Base-by-base conservation (phyloP, 2,888 invertebrate genomes). In the Drosophila melanosoma region DNA sequence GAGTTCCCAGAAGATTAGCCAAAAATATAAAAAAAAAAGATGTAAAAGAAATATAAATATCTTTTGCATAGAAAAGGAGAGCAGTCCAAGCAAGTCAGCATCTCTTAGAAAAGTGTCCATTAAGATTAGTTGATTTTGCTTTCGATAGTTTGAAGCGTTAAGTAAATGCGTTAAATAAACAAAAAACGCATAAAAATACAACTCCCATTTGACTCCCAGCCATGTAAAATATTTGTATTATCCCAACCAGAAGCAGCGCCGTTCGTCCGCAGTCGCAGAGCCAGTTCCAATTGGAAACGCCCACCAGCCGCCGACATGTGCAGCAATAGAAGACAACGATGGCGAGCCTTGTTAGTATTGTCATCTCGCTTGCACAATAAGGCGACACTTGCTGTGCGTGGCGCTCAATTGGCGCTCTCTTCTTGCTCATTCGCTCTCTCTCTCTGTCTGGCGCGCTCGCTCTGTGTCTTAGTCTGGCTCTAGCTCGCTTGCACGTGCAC, bases 101-200 rank as follows among this genome's bases (percentile, higher is more conserved):
- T 88, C 83, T 75, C 75, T 71, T 73, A 51, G 67, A 76, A 88
- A 76, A 80, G 77, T 83, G 79, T 86, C 89, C 89, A 88, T 90
- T 85, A 86, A 86, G 89, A 86, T 87, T 90, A 86, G 87, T 87
- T 89, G 87, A 90, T 90, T 90, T 88, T 86, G 80, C 79, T 71
- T 83, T 80, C 89, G 89, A 90, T 88, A 88, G 81, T 82, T 85
- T 77, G 64, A 71, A 76, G 76, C 76, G 69, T 80, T 86, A 89
- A 88, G 89, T 79, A 83, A 86, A 83, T 68, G 68, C 83, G 77
- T 81, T 51, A 60, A 69, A 74, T 69, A 71, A 64, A 48, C 49
- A 64, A 68, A 61, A 35, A 61, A 54, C 45, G 40, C 38, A 29
- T 60, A 40, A 45, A 35, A 65, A 29, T 54, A 40, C 29, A 49